These are phyloP conservation scores for Avahi laniger DNA, from an alignment of 2,797 vertebrate species.

Conservation along the genomic window DNA sequence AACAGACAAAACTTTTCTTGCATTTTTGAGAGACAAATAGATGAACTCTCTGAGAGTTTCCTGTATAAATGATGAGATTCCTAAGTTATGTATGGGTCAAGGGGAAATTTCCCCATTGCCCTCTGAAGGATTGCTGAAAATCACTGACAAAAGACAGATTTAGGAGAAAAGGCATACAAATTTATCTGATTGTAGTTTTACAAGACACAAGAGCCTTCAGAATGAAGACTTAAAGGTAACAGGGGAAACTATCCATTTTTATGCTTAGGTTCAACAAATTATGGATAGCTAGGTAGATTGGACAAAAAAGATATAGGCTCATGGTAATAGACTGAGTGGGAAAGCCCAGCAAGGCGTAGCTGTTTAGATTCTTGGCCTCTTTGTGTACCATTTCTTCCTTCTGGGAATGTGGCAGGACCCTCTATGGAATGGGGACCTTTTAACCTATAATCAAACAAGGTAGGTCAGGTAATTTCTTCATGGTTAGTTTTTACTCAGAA, in stretches of 20 bases:
- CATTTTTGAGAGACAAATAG: background rate
- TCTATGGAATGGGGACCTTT: background rate
- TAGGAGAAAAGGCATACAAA: background rate
- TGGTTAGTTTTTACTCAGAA: background rate
- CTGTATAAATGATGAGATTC: background rate
- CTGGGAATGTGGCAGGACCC: background rate
- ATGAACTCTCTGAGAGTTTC: background rate
- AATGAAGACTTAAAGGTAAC: background rate
- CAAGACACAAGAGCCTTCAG: background rate
- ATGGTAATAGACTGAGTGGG: background rate
- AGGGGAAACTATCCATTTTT: background rate
- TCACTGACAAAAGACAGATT: background rate
- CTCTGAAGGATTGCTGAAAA: background rate
- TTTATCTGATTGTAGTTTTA: background rate
- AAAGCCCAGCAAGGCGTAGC: background rate
- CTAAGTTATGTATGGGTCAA: background rate
- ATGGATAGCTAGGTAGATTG: background rate
- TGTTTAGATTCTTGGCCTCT: background rate
- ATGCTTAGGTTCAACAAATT: background rate
- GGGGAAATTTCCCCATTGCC: background rate
- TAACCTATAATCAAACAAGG: background rate
- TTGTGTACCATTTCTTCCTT: too few species aligned
- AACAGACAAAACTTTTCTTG: background rate
- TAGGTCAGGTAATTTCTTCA: background rate
- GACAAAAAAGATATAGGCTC: background rate